Base-by-base conservation (phyloP, 1,140 invertebrate genomes). In the Conus betulinus region DNA sequence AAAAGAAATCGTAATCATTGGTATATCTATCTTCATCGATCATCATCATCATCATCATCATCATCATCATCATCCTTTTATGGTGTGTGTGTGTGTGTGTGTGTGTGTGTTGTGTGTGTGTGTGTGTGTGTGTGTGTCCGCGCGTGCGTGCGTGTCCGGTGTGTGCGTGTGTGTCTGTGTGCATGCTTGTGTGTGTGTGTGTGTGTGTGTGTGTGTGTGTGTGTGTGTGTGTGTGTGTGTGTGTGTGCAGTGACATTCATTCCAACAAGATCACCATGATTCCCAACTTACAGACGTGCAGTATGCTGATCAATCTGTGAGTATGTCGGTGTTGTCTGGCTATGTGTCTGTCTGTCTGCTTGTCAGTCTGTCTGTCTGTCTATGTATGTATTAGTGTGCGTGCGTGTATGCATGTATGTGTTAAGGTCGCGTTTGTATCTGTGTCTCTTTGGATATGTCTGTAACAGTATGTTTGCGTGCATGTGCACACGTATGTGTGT, bases 231-330 rank as follows among this genome's bases (percentile, higher is more conserved):
- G 57, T 60, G 57, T 11, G 8, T 60, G 57, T 76, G 51, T 81
- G 57, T 20, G 89, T 27, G 90, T 95, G 90, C 93, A 95, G 95
- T 82, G 95, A 95, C 92, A 89, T 96, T 11, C 95, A 95, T 91
- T 95, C 94, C 23, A 95, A 95, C 84, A 90, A 93, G 51, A 91
- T 95, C 53, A 88, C 82, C 7, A 63, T 87, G 55, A 87, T 96
- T 25, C 95, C 95, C 20, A 87, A 93, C 74, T 89, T 96, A 39
- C 88, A 88, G 23, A 89, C 89, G 4, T 96, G 95, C 88, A 86
- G 95, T 88, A 97, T 98, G 92, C 96, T 99, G 84, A 96, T 97
- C 93, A 97, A 98, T 92, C 96, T 99, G 98, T 99, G 96, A 98
- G 98, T 98, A 96, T 90, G 20, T 15, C 51, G 17, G 7, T 5